A percentile compares a stretch with the other conserved stretches of the same genome.
Conservation (phyloP, 2,113 vertebrate genomes). For the Phainopepla nitens region DNA sequence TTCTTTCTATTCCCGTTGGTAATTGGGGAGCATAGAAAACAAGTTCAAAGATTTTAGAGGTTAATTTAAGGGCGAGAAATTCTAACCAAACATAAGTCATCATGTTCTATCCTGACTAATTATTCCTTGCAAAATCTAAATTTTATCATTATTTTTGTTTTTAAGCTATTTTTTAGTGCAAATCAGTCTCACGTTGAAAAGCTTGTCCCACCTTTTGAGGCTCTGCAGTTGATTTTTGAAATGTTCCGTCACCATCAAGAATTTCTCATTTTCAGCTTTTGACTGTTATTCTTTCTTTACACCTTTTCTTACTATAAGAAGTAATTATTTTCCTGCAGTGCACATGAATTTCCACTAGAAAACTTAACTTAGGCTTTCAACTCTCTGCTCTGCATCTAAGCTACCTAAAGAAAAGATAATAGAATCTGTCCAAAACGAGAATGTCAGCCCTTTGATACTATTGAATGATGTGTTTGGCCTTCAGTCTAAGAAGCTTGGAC, state of each 20-base stretch:
- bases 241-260: rapidly evolving
- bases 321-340: not conserved
- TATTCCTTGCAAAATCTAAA: not conserved
- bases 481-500: not conserved
- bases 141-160: not conserved
- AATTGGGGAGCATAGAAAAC: not conserved
- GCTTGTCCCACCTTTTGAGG: not conserved
- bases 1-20: not conserved
- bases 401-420: not conserved
- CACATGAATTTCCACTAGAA: not conserved
- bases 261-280: not conserved
- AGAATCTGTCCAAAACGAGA: not conserved
- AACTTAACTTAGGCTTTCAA: not conserved
- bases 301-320: not conserved
- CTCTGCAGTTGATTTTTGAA: not conserved
- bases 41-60: not conserved
- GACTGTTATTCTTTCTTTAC: not conserved
- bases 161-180: not conserved
- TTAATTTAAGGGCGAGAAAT: not conserved
- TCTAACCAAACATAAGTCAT: not conserved
- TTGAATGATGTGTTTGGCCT: not conserved
- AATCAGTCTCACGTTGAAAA: not conserved
- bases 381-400: not conserved
- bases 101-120: not conserved
- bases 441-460: not conserved